Base-by-base conservation (phyloP, 2,113 vertebrate genomes). In the Aegithalos caudatus region DNA sequence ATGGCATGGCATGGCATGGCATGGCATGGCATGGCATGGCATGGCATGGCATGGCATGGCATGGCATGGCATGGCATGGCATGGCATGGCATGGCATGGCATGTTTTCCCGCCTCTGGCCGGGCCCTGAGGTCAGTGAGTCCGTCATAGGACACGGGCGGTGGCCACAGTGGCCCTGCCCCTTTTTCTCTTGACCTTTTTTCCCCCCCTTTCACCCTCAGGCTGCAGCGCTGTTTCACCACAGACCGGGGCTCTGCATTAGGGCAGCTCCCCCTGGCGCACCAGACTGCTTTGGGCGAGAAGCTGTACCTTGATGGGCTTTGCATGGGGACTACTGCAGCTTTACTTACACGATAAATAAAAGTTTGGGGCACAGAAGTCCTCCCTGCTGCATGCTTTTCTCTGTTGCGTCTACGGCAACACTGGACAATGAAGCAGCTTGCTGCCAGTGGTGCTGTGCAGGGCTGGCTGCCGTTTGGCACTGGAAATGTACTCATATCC, bases 81-180 rank as follows among this genome's bases (percentile, higher is more conserved):
- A n/a, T n/a, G n/a, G n/a, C n/a, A n/a, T n/a, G n/a, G n/a, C n/a
- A n/a, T n/a, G n/a, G n/a, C n/a, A n/a, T n/a, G n/a, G n/a, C 3
- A 10, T 8, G 4, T 0, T 12, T 37, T 74, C n/a, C 42, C 62
- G 44, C 53, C 17, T 24, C 12, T 6, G 51, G 56, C 71, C 8
- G 48, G 38, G 44, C 7, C 11, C 3, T 1, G 35, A 5, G 72
- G 38, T 11, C 31, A 0, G 35, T 3, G n/a, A 7, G 6, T n/a
- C 15, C 15, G 16, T 21, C 5, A 6, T 11, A 35, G 35, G 7
- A 5, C 7, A 0, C 16, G 10, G 20, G 24, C 2, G 1, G 70
- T 50, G 21, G 8, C 5, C 7, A 1, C 12, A 2, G 7, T 1
- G 5, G 9, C 21, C 4, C 4, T 3, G 8, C 1, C 1, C 2